Base-by-base conservation (phyloP, 2,888 invertebrate species). In the Papilio elwesi region DNA sequence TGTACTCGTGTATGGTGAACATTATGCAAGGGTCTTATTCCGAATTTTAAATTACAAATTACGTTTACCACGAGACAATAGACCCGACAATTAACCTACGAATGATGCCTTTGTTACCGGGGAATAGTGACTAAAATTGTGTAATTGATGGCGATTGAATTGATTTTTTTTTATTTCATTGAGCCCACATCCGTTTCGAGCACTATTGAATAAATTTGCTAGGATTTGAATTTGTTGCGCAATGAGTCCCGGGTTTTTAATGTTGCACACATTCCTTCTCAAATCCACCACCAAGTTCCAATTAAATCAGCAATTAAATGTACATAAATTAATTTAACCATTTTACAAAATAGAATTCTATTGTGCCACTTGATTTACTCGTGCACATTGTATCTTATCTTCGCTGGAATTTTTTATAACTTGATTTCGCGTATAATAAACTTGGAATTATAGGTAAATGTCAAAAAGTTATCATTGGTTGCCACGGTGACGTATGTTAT, bases 191-290 rank as follows among this genome's bases (percentile, higher is more conserved):
- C 72, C 72, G 72, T 55, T 51, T 15, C 72, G 63, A n/a, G 63
- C 49, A 63, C 16, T 71, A 68, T 68, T 59, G 57, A 67, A 71
- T 68, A 72, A 68, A 68, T 68, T 68, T 72, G 13, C 47, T 48
- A 13, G 63, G 48, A 68, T 64, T 72, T 72, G 15, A 72, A 63
- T 68, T 55, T 71, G 67, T 71, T 71, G 66, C 71, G 67, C 62
- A 67, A 71, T 67, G 52, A 47, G 26, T 47, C 52, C 52, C 15
- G n/a, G 49, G 15, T 52, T 16, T 47, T 70, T 64, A 64, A 63
- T 63, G 63, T 68, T 52, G 36, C 53, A 53, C n/a, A n/a, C n/a
- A 62, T 26, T 36, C 38, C 13, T 55, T 53, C 53, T 47, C 47
- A 59, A 47, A 51, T 16, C 51, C 52, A 43, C 36, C n/a, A n/a